Evolutionary conservation across 2,113 vertebrate species (phyloP).

Genomic region (Apodemus sylvaticus): DNA sequence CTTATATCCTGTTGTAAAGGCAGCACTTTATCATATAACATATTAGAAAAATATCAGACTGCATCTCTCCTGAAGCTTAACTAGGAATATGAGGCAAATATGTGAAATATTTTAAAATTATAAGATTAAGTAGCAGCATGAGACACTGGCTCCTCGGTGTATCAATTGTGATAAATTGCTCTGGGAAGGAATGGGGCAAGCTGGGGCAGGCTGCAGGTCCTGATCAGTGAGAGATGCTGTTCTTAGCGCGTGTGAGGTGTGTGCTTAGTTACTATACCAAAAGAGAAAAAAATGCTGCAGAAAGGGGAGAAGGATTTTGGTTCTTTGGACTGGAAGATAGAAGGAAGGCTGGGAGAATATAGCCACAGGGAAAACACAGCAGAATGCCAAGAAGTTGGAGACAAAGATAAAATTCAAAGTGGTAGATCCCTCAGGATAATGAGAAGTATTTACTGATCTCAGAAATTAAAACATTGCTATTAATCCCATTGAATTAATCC

Average conservation of each 20-base stretch:
- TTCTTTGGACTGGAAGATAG: neutral
- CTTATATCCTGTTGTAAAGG: slow-evolving; percentile 2
- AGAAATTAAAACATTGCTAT: neutral
- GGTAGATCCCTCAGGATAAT: neutral
- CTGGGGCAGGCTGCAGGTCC: neutral
- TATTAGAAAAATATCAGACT: neutral
- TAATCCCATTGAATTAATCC: neutral
- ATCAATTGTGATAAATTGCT: neutral
- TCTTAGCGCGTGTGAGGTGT: neutral
- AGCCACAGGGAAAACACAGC: neutral
- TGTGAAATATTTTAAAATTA: slow-evolving; percentile 16
- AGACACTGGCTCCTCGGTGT: neutral
- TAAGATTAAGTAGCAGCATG: neutral
- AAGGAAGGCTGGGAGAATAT: neutral
- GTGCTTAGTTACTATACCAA: neutral
- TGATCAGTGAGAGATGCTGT: neutral
- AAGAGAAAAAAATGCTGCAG: neutral
- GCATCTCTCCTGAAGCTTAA: neutral
- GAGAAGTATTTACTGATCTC: neutral
- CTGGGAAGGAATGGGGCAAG: neutral
- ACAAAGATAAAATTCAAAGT: neutral
- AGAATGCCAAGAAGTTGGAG: neutral
- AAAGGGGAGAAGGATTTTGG: neutral
- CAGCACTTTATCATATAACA: slow-evolving; percentile 11
- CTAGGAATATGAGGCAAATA: neutral